These are phyloP conservation scores for Timema cristinae DNA, from an alignment of 2,888 invertebrate species.

Conservation along the genomic window DNA sequence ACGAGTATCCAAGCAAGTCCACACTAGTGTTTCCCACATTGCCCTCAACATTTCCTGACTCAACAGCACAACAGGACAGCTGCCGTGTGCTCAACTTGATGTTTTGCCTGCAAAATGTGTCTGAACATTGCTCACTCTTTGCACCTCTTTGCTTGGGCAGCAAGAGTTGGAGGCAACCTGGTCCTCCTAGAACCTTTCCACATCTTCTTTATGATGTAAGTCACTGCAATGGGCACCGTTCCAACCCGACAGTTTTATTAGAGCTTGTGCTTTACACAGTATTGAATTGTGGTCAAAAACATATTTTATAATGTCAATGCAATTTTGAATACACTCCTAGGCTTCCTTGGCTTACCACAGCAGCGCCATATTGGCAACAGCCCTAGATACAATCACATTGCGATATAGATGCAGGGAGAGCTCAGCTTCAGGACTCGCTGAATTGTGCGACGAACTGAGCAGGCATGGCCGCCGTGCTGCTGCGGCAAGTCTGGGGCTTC, in stretches of 20 bases:
- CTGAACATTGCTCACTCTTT: slow-evolving; percentile 66
- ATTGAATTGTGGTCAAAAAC: background rate
- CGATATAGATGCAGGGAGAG: slow-evolving; percentile 59
- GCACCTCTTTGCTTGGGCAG: slow-evolving; percentile 66
- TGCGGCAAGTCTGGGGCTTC: slow-evolving; percentile 66
- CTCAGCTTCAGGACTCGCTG: slow-evolving; percentile 18
- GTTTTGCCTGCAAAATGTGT: slow-evolving; percentile 59
- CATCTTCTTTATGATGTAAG: slow-evolving; percentile 60
- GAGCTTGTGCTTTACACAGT: background rate
- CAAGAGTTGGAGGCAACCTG: slow-evolving; percentile 62
- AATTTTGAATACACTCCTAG: slow-evolving; percentile 38
- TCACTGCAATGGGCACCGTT: slow-evolving; percentile 16
- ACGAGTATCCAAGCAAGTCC: slow-evolving; percentile 75
- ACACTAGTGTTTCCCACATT: slow-evolving; percentile 66
- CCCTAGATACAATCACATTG: slow-evolving; percentile 74
- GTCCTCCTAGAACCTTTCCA: slow-evolving; percentile 55
- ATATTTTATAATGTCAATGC: too few relatives aligned
- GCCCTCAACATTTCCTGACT: slow-evolving; percentile 46
- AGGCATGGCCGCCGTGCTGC: slow-evolving; percentile 67
- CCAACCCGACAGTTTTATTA: background rate
- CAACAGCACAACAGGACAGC: slow-evolving; percentile 53
- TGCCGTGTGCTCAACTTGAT: slow-evolving; percentile 63
- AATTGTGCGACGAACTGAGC: slow-evolving; percentile 53
- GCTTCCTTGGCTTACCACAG: slow-evolving; percentile 70
- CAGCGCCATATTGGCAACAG: slow-evolving; percentile 76